These are phyloP conservation scores for Lasiurus borealis DNA, from an alignment of 2,113 vertebrate species.

Conservation along the genomic window DNA sequence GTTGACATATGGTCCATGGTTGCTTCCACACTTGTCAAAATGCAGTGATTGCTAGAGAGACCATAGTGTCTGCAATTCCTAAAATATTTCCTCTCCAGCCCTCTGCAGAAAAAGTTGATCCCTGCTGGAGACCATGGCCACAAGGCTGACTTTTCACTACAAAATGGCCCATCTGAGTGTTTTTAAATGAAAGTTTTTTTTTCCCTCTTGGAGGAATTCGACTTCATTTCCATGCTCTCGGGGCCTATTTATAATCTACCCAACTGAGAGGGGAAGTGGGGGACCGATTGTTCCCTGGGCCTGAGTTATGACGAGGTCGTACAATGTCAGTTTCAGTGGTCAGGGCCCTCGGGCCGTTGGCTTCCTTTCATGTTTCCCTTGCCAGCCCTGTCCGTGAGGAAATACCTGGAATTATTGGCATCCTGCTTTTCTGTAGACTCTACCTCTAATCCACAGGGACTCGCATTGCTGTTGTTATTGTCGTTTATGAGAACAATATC, in stretches of 20 bases:
- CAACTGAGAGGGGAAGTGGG: not conserved
- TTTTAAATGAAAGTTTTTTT: not conserved
- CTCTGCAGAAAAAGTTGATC: not conserved
- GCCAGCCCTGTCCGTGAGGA: not conserved
- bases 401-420: not conserved
- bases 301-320: not conserved
- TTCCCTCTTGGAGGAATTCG: not conserved
- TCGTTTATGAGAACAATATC: not conserved
- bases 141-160: not conserved
- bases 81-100: not conserved
- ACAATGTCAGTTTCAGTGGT: not conserved
- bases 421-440: not conserved
- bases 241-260: conserved; percentile 23
- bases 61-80: not conserved
- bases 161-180: not conserved
- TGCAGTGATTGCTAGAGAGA: not conserved
- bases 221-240: not conserved
- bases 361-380: not conserved
- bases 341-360: not conserved
- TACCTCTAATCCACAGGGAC: not conserved
- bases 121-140: not conserved
- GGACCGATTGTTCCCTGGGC: not conserved
- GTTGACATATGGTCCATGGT: not conserved
- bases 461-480: not conserved
- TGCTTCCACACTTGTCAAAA: not conserved